Percentiles rank a stretch among this genome's conserved stretches.
Evolutionary conservation across 1,140 invertebrate genomes (phyloP).

Genomic region (Grapholita molesta): DNA sequence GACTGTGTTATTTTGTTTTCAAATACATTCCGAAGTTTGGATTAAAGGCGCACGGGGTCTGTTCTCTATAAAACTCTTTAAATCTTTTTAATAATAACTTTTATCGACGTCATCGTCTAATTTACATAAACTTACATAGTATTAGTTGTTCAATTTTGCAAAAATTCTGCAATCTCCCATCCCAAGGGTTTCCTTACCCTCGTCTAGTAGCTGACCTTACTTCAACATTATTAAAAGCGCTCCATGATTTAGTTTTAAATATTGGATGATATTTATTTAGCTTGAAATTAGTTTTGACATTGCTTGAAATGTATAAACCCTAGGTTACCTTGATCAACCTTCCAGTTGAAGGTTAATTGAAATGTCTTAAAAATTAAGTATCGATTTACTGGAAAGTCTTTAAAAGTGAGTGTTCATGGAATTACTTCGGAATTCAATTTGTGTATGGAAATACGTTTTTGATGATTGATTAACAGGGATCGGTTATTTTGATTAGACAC

Average conservation of each 20-base stretch:
- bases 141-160: neutral
- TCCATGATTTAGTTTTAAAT: neutral
- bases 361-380: neutral
- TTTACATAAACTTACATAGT: neutral
- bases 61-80: neutral
- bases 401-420: neutral
- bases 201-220: neutral
- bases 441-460: neutral
- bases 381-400: neutral
- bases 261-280: neutral
- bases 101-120: neutral
- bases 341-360: neutral
- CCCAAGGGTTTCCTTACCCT: slow-evolving; percentile 1
- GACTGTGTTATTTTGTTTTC: neutral
- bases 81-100: neutral
- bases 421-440: neutral
- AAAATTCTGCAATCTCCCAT: slow-evolving; percentile 1
- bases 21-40: neutral
- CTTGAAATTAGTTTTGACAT: neutral
- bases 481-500: too few species aligned
- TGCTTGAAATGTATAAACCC: neutral
- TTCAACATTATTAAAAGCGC: neutral
- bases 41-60: neutral
- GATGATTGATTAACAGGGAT: too few species aligned
- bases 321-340: neutral